A percentile compares a stretch with the other conserved stretches of the same genome.
Conservation (phyloP, 2,113 vertebrate species). For the Caracal caracal region DNA sequence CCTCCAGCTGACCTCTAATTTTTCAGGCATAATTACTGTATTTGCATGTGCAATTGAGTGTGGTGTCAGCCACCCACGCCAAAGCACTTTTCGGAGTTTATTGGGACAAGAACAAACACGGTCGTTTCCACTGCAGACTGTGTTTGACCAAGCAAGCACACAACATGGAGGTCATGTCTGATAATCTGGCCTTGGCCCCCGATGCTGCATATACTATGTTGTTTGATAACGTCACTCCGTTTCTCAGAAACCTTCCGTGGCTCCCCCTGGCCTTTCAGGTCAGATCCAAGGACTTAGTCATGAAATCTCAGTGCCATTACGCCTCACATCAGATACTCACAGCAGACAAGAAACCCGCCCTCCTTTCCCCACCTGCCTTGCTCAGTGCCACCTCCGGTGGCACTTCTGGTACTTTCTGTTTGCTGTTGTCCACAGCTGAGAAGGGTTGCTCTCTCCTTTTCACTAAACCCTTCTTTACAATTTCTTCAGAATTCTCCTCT, state of each 20-base stretch:
- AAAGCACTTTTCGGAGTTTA: background rate
- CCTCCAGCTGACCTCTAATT: constrained; percentile 63
- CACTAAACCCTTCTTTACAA: background rate
- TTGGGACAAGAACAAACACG: background rate
- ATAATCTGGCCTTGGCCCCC: background rate
- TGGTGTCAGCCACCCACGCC: constrained; percentile 29
- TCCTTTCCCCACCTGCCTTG: background rate
- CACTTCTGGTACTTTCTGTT: background rate
- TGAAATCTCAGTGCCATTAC: background rate
- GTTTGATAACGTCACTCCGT: background rate
- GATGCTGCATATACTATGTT: background rate
- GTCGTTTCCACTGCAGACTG: background rate
- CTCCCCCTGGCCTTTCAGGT: background rate
- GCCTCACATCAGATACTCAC: background rate
- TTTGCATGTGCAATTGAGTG: constrained; percentile 50
- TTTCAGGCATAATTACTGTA: constrained; percentile 49
- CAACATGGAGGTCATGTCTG: background rate
- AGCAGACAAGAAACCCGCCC: background rate
- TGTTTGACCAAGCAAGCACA: background rate
- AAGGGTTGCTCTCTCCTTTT: background rate
- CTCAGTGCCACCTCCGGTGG: background rate
- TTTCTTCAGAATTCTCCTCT: background rate
- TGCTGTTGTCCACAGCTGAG: no score
- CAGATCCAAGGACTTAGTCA: background rate
- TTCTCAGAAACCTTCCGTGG: background rate